phyloP scores from a whole-genome alignment of 1,140 invertebrate species.

The Drosophila miranda region DNA sequence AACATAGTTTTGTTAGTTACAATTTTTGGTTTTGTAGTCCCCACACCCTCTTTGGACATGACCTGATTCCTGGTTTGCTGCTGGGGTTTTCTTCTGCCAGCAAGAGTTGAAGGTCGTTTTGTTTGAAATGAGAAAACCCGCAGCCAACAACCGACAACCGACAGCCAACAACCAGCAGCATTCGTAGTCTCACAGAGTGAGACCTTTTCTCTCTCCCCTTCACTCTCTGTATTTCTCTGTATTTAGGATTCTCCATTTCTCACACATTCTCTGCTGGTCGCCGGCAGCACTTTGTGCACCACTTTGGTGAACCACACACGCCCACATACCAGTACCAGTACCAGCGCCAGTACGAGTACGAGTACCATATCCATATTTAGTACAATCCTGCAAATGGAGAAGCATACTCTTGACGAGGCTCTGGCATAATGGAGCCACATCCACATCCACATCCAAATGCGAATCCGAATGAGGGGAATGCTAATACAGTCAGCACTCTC shows the following conservation, averaged over 20 bases:
- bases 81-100: constrained; percentile 43
- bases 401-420: constrained; percentile 65
- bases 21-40: constrained; percentile 46
- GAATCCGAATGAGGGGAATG: constrained; percentile 35
- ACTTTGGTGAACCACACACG: constrained; percentile 65
- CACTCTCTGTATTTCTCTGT: not conserved
- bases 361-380: constrained; percentile 13
- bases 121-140: constrained; percentile 54
- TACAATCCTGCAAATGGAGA: constrained; percentile 59
- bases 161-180: constrained; percentile 51
- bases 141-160: constrained; percentile 46
- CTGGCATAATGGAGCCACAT: constrained; percentile 63
- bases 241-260: constrained; percentile 26
- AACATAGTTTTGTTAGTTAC: constrained; percentile 61
- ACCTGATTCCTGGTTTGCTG: constrained; percentile 53
- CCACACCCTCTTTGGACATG: constrained; percentile 19
- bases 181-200: constrained; percentile 9
- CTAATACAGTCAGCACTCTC: constrained; percentile 31
- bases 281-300: constrained; percentile 72
- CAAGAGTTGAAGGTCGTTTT: constrained; percentile 60
- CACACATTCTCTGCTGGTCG: constrained; percentile 54
- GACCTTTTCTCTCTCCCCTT: constrained; percentile 31
- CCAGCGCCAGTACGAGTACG: constrained; percentile 17
- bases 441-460: constrained; percentile 10
- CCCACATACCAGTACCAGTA: constrained; percentile 23